Conservation (phyloP, 1,140 invertebrate species). For the Drosophila nasuta region DNA sequence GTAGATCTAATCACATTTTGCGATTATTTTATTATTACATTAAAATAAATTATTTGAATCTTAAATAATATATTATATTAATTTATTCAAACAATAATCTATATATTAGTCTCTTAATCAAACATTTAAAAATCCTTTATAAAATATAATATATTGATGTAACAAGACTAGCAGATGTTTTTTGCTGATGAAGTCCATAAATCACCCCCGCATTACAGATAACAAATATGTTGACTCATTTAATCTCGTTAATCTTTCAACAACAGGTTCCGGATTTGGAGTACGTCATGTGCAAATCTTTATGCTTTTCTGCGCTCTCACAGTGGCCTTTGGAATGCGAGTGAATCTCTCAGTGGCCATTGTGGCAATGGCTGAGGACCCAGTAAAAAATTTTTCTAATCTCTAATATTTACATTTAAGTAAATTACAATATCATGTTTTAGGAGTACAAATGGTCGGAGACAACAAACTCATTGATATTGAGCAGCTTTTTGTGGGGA, state of each 20-base stretch:
- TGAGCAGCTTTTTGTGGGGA: conserved; percentile 88
- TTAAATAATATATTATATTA: too few relatives aligned
- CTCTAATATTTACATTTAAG: too few relatives aligned
- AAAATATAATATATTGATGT: too few relatives aligned
- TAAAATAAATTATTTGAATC: too few relatives aligned
- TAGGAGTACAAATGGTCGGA: conserved; percentile 49
- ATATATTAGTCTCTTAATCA: too few relatives aligned
- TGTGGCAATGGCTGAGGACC: conserved; percentile 87
- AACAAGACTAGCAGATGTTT: too few relatives aligned
- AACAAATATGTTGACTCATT: neutral
- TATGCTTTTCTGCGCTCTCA: conserved; percentile 87
- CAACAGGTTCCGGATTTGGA: conserved; percentile 24
- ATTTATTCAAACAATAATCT: too few relatives aligned
- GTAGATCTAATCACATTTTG: too few relatives aligned
- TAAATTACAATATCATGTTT: neutral
- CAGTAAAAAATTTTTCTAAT: conserved; percentile 42
- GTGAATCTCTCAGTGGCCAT: conserved; percentile 89
- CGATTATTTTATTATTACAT: too few relatives aligned
- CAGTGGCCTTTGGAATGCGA: conserved; percentile 87
- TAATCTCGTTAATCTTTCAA: neutral
- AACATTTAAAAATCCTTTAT: too few relatives aligned
- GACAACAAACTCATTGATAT: conserved; percentile 73
- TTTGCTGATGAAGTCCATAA: neutral
- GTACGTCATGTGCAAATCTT: conserved; percentile 87
- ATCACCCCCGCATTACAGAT: neutral